phyloP scores from a whole-genome alignment of 1,140 invertebrate genomes.

The Carcinoscorpius rotundicauda region DNA sequence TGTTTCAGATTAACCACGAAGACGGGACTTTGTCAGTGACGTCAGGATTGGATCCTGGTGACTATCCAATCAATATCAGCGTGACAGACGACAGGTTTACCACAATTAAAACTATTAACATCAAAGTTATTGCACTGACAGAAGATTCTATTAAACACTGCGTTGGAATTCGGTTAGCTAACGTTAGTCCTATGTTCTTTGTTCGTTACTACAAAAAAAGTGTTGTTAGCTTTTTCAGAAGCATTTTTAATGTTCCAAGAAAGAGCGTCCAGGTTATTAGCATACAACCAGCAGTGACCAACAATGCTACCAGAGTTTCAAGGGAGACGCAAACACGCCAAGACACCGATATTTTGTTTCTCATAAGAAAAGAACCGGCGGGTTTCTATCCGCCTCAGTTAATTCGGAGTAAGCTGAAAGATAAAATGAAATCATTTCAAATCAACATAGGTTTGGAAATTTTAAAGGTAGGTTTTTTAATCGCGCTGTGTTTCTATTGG shows the following conservation, averaged over 20 bases:
- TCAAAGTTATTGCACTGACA: constrained; percentile 57
- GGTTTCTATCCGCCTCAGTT: constrained; percentile 45
- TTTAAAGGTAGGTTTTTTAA: constrained; percentile 10
- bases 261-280: constrained; percentile 49
- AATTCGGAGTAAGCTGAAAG: constrained; percentile 50
- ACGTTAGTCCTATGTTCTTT: constrained; percentile 71
- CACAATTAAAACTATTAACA: constrained; percentile 30
- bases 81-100: constrained; percentile 47
- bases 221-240: constrained; percentile 66
- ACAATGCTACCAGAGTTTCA: too few relatives aligned
- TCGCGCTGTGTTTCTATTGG: too few relatives aligned
- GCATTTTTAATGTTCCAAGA: constrained; percentile 31
- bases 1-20: constrained; percentile 64
- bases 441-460: constrained; percentile 59
- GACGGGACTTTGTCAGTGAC: constrained; percentile 68
- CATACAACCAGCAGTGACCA: constrained; percentile 52
- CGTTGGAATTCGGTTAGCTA: constrained; percentile 55
- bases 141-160: constrained; percentile 75
- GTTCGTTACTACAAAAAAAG: constrained; percentile 66
- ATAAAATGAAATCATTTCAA: constrained; percentile 60
- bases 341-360: constrained; percentile 77
- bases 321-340: constrained; percentile 14
- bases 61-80: constrained; percentile 68
- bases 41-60: constrained; percentile 69
- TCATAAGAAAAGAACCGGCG: constrained; percentile 48